These are phyloP conservation scores for Synanthedon vespiformis DNA, from an alignment of 2,888 invertebrate genomes.

Conservation along the genomic window DNA sequence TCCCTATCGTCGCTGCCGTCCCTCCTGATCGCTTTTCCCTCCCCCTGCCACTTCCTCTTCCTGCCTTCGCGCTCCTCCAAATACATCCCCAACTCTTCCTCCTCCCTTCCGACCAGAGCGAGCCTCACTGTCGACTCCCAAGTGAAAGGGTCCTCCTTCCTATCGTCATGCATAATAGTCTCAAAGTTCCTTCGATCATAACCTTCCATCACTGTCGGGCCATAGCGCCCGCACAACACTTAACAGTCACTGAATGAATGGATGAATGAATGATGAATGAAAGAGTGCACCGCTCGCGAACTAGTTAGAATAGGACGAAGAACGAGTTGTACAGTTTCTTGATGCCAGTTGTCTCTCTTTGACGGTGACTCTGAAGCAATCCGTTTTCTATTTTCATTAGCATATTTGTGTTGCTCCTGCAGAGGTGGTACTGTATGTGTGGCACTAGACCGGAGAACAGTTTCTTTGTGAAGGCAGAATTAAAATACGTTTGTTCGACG, in stretches of 20 bases:
- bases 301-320: conserved; percentile 85
- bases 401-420: conserved; percentile 67
- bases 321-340: conserved; percentile 90
- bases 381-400: conserved; percentile 79
- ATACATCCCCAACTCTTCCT: conserved; percentile 49
- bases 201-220: conserved; percentile 47
- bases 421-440: conserved; percentile 43
- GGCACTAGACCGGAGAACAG: conserved; percentile 30
- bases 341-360: conserved; percentile 86
- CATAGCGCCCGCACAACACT: conserved; percentile 26
- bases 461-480: conserved; percentile 40
- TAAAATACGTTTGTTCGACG: conserved; percentile 33
- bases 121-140: conserved; percentile 56
- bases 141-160: conserved; percentile 40
- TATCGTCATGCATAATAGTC: conserved; percentile 42
- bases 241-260: conserved; percentile 37
- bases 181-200: conserved; percentile 25
- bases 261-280: conserved; percentile 26
- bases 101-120: conserved; percentile 38
- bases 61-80: conserved; percentile 51
- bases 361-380: conserved; percentile 83
- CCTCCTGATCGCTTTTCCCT: conserved; percentile 40
- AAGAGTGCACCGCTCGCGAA: conserved; percentile 9
- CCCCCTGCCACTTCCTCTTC: conserved; percentile 55
- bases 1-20: conserved; percentile 52